A percentile compares a stretch with the other conserved stretches of the same genome.
Conservation (phyloP, 2,113 vertebrate genomes). For the Marcusenius ussheri region DNA sequence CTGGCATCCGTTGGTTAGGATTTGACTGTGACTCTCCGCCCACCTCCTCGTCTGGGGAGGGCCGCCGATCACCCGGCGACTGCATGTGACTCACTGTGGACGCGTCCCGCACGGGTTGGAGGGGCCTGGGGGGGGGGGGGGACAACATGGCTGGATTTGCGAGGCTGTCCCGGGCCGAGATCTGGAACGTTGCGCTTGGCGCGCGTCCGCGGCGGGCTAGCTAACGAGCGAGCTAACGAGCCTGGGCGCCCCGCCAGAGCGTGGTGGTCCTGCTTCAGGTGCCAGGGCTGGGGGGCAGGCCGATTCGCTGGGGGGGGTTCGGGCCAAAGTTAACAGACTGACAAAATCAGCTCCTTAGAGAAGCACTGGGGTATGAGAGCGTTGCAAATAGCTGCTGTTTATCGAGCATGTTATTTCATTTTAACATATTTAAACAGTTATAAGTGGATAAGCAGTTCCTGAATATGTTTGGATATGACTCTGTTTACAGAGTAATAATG, state of each 20-base stretch:
- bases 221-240: neutral
- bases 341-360: neutral
- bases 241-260: neutral
- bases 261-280: neutral
- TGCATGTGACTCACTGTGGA: neutral
- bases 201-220: neutral
- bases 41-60: neutral
- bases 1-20: neutral
- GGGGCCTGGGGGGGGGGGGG: neutral
- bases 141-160: neutral
- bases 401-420: neutral
- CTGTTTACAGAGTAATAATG: neutral
- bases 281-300: neutral
- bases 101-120: neutral
- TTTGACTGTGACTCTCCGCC: neutral
- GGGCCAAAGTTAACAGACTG: constrained; percentile 2
- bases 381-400: neutral
- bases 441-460: neutral
- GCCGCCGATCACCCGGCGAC: neutral
- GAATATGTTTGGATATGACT: neutral
- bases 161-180: neutral
- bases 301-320: neutral
- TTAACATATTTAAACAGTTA: neutral
- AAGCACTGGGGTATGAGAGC: neutral
- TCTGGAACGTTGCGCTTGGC: neutral